phyloP scores from a whole-genome alignment of 2,113 vertebrate species.

The Tympanuchus pallidicinctus region DNA sequence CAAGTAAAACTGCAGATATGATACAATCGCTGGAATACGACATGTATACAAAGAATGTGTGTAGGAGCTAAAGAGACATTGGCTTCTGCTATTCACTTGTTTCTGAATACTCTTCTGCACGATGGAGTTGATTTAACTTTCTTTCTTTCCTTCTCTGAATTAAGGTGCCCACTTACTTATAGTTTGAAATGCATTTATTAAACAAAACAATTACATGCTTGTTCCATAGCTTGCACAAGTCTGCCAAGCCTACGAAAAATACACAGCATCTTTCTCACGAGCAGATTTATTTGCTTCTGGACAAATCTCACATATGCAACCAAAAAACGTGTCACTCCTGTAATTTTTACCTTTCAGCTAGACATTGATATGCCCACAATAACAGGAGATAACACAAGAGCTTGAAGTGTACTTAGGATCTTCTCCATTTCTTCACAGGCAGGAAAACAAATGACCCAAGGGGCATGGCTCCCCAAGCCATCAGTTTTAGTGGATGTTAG shows the following conservation, averaged over 20 bases:
- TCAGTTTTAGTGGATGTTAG: neutral
- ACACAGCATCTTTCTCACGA: no score
- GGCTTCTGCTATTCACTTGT: neutral
- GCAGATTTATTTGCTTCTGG: neutral
- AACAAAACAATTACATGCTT: neutral
- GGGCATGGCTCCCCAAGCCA: neutral
- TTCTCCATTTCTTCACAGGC: neutral
- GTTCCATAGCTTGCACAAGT: no score
- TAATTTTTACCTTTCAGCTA: neutral
- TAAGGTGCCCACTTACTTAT: slow-evolving; percentile 11
- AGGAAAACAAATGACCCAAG: neutral
- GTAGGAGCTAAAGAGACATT: neutral
- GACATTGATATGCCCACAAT: neutral
- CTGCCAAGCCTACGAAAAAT: no score
- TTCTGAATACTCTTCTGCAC: neutral
- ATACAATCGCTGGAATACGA: neutral
- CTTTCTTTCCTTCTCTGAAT: neutral
- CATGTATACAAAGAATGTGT: fast-evolving
- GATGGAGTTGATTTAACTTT: slow-evolving; percentile 20
- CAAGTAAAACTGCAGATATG: neutral
- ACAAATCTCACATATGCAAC: neutral
- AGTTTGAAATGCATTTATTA: neutral
- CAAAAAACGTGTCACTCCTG: neutral
- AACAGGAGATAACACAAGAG: neutral
- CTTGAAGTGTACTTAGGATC: neutral